phyloP scores from a whole-genome alignment of 2,113 vertebrate species.

The Cynocephalus volans region DNA sequence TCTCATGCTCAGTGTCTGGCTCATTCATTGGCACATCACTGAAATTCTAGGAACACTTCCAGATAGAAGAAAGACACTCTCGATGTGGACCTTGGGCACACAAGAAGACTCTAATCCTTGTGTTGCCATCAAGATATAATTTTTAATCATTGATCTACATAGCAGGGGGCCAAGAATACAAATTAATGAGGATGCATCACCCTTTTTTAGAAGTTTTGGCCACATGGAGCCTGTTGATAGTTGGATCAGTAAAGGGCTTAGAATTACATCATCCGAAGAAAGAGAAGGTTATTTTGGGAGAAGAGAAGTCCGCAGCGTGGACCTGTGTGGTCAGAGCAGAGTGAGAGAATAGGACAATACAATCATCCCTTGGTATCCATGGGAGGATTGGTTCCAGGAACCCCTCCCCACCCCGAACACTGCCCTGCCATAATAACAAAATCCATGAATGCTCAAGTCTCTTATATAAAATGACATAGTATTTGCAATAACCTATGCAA shows the following conservation, averaged over 20 bases:
- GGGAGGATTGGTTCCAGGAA: too few relatives aligned
- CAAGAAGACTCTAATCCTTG: not conserved
- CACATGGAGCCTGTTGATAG: not conserved
- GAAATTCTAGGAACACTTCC: not conserved
- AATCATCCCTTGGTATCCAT: too few relatives aligned
- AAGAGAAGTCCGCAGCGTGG: not conserved
- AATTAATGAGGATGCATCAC: not conserved
- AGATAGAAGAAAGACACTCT: not conserved
- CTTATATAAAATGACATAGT: too few relatives aligned
- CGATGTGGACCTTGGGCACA: not conserved
- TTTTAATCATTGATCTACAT: not conserved
- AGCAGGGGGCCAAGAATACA: not conserved
- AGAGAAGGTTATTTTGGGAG: not conserved
- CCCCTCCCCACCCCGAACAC: too few relatives aligned
- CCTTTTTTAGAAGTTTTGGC: not conserved
- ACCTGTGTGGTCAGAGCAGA: not conserved
- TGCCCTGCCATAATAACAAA: too few relatives aligned
- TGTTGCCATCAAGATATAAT: not conserved
- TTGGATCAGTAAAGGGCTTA: not conserved
- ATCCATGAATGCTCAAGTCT: too few relatives aligned
- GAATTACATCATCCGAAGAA: not conserved
- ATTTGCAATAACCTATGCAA: too few relatives aligned
- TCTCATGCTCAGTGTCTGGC: not conserved
- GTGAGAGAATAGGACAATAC: not conserved
- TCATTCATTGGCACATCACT: not conserved